Evolutionary conservation across 1,140 invertebrate species (phyloP), one percentile per base, ranked within the genome.

Genomic region (Neelides sp.): DNA sequence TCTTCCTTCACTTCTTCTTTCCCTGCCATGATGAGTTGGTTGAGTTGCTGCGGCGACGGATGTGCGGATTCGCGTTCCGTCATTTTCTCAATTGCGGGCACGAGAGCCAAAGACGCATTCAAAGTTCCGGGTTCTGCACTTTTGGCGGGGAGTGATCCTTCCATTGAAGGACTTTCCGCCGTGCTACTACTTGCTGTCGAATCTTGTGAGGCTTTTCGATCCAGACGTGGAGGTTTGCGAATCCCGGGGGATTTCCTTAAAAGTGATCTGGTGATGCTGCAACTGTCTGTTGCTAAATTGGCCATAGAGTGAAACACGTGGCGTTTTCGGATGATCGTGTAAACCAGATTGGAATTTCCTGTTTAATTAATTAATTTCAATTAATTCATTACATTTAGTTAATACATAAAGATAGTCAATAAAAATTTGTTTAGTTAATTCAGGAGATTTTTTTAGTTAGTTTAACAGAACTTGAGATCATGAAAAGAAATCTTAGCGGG

Each of bases 321-420:
- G 22, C 95, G 75, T 66, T 99, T 98, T 35, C 94, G 77, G 61
- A 99, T 98, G 54, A 99, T 98, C 4, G 93, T 98, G 69, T 99
- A 99, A 22, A 98, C 89, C 51, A 98, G 73, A 75, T 97, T 98
- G 15, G 91, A 91, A 68, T 99, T 98, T 0, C 85, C 83, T 86
- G 61, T 1, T 61, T 63, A 39, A 53, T 45, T 50, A 47, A 48
- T 45, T 49, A 57, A 30, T 7, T 45, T 47, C 3, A 23, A 23
- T 47, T 28, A 1, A 47, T 30, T 4, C 26, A 19, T 13, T 17
- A 32, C n/a, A n/a, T 41, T 41, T 13, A 41, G 13, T 41, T 22
- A 1, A 41, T 49, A 5, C 20, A 10, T 8, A 36, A n/a, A n/a
- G n/a, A n/a, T n/a, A 19, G 7, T 24, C 8, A 7, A 7, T 30